These are phyloP conservation scores for Psilanteris sp. DNA, from an alignment of 1,140 invertebrate genomes.

Conservation along the genomic window DNA sequence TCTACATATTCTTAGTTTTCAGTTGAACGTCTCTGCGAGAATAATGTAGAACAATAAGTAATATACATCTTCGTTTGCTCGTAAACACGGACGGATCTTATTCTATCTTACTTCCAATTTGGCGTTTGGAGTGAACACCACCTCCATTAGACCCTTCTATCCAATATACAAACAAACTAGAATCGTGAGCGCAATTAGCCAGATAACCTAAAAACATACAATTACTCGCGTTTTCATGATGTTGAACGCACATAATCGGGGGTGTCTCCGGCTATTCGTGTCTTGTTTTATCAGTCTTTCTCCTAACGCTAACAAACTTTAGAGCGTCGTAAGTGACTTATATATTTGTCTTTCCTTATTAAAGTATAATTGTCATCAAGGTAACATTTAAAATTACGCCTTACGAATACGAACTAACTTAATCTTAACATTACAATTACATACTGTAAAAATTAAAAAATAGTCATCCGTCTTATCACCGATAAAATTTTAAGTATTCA, in stretches of 20 bases:
- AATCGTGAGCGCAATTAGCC: neutral
- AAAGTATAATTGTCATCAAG: slow-evolving; percentile 54
- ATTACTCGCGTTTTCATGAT: slow-evolving; percentile 16
- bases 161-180: neutral
- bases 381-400: slow-evolving; percentile 33
- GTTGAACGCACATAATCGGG: slow-evolving; percentile 23
- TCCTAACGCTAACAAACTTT: slow-evolving; percentile 64
- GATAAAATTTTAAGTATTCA: slow-evolving; percentile 38
- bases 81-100: slow-evolving; percentile 52
- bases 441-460: slow-evolving; percentile 58
- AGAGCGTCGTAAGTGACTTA: slow-evolving; percentile 47
- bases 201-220: neutral
- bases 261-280: slow-evolving; percentile 57
- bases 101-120: slow-evolving; percentile 19
- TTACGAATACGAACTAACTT: slow-evolving; percentile 48
- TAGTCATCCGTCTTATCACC: slow-evolving; percentile 37
- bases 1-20: no score
- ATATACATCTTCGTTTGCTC: no score
- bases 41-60: no score
- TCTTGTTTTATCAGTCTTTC: slow-evolving; percentile 72
- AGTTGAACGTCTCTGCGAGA: no score
- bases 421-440: slow-evolving; percentile 55
- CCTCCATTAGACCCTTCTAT: neutral
- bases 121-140: neutral
- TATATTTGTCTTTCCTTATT: slow-evolving; percentile 42